Percentiles rank a stretch among this genome's conserved stretches.
These are phyloP conservation scores for Indicator indicator DNA, from an alignment of 2,113 vertebrate genomes.

Conservation along the genomic window DNA sequence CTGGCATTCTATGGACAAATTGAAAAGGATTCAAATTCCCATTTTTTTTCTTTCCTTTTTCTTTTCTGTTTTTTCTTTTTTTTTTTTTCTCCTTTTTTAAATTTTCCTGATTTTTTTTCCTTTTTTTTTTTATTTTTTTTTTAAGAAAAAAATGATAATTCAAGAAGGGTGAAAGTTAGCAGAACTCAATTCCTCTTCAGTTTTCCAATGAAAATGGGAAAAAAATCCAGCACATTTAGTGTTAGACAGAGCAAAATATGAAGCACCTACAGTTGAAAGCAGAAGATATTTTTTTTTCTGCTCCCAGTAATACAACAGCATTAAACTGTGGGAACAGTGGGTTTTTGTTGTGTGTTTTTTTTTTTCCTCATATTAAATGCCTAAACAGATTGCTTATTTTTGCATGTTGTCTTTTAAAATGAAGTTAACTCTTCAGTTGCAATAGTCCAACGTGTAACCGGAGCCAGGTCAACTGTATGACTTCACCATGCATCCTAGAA, in stretches of 20 bases:
- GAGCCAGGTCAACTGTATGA: slow-evolving; percentile 74
- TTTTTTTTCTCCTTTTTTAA: background rate
- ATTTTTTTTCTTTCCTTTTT: background rate
- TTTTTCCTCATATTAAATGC: slow-evolving; percentile 42
- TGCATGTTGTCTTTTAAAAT: slow-evolving; percentile 67
- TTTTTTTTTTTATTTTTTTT: background rate
- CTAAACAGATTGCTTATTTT: slow-evolving; percentile 75
- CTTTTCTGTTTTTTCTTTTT: background rate
- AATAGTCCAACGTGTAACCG: slow-evolving; percentile 69
- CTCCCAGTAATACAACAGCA: slow-evolving; percentile 73
- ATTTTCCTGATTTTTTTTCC: background rate
- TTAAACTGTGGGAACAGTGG: slow-evolving; percentile 70
- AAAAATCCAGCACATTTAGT: slow-evolving; percentile 74
- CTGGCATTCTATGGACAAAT: slow-evolving; percentile 52
- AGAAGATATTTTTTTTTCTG: slow-evolving; percentile 57
- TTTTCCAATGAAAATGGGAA: slow-evolving; percentile 74
- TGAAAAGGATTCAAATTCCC: slow-evolving; percentile 64
- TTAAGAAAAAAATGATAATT: slow-evolving; percentile 27
- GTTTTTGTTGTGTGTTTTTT: background rate
- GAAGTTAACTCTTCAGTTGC: slow-evolving; percentile 65
- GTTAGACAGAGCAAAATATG: slow-evolving; percentile 77
- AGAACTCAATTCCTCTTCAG: slow-evolving; percentile 67
- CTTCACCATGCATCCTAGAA: slow-evolving; percentile 72
- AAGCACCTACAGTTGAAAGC: slow-evolving; percentile 80
- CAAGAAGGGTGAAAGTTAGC: slow-evolving; percentile 62